Percentiles rank a stretch among this genome's conserved stretches.
Conservation (phyloP, 2,888 invertebrate genomes). For the Phortica magna region DNA sequence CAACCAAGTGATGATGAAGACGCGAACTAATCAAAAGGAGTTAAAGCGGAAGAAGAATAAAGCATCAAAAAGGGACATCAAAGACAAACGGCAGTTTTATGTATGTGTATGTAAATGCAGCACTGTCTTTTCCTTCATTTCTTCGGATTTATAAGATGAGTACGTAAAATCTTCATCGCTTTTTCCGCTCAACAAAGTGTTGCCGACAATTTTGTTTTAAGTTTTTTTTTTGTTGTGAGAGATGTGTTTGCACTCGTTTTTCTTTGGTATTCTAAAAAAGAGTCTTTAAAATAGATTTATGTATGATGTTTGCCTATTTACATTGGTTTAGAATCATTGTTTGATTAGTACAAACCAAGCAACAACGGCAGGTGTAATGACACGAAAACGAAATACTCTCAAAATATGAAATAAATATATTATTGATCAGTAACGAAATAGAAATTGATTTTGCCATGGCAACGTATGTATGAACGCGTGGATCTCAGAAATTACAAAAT, state of each 20-base stretch:
- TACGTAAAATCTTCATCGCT: background rate
- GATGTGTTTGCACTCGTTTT: slow-evolving; percentile 31
- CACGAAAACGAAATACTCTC: background rate
- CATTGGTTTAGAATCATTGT: slow-evolving; percentile 17
- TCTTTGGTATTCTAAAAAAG: slow-evolving; percentile 2
- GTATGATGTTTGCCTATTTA: slow-evolving; percentile 14
- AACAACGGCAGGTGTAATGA: slow-evolving; percentile 1
- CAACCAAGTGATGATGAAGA: slow-evolving; percentile 31
- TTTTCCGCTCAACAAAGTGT: slow-evolving; percentile 5
- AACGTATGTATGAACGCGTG: too few relatives aligned
- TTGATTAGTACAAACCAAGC: background rate
- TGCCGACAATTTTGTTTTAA: slow-evolving; percentile 12
- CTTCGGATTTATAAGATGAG: background rate
- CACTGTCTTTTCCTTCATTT: background rate
- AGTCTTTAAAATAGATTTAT: slow-evolving; percentile 31
- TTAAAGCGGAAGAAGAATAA: slow-evolving; percentile 11
- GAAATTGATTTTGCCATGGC: background rate
- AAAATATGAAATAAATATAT: too few relatives aligned
- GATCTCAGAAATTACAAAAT: too few relatives aligned
- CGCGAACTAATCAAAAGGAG: slow-evolving; percentile 12
- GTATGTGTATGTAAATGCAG: slow-evolving; percentile 23
- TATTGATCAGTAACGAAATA: too few relatives aligned
- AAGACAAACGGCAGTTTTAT: too few relatives aligned
- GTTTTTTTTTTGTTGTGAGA: background rate
- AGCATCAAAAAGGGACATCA: slow-evolving; percentile 24